Base-by-base conservation (phyloP, 2,113 vertebrate species). In the Protobothrops mucrosquamatus region DNA sequence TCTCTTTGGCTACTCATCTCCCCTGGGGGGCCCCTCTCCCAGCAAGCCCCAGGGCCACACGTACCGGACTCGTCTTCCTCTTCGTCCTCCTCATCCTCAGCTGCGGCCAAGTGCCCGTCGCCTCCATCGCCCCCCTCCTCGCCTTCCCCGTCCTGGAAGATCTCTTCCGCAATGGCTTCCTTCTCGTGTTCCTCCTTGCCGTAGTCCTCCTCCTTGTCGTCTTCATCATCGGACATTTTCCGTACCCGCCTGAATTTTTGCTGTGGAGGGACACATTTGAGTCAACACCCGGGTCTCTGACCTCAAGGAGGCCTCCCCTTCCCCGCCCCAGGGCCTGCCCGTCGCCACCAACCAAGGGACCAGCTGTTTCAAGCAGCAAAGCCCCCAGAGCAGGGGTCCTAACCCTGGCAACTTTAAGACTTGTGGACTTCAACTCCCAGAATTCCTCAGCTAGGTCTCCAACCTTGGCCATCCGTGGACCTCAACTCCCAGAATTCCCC, bases 211-310 rank as follows among this genome's bases (percentile, higher is more conserved):
- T 98, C 98, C 20, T 99, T 99, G 0, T 99, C 99, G 0, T 99
- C 99, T 93, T 99, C 99, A 51, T 99, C 99, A 52, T 99, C 99
- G 0, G 99, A 99, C 98, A 99, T 98, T 91, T 98, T 99, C 95
- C 98, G 98, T 55, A 99, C 98, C 69, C 99, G 98, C 15, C 98
- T 98, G 95, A 99, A 99, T 95, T 99, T 99, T 98, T 99, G 99
- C 98, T 99, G 98, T 96, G 96, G 1, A 96, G 85, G 92, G 90
- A 15, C 91, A 91, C n/a, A 5, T 1, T 7, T 7, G 48, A 43
- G 88, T 23, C 93, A 43, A 54, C 91, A 24, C 24, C 88, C 0
- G 0, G n/a, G n/a, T n/a, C 20, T 20, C 0, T 5, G 89, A 93
- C 12, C 64, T 56, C 48, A 55, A 74, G 89, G 23, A 34, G 88